phyloP scores from a whole-genome alignment of 92 coral and sea anemone genomes.

The Blastomussa wellsi region DNA sequence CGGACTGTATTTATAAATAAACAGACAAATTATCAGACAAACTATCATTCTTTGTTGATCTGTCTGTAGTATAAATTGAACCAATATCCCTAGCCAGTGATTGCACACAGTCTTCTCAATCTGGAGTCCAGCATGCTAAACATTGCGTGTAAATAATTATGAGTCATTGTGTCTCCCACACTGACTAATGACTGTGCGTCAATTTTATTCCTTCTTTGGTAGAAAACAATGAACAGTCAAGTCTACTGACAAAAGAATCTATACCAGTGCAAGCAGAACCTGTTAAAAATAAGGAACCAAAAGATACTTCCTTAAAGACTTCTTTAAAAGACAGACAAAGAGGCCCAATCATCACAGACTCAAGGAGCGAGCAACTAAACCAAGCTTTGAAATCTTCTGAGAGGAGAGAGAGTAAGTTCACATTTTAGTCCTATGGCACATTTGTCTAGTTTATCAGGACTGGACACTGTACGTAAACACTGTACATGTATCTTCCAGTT shows the following conservation, averaged over 20 bases:
- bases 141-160: too few relatives aligned
- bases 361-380: conserved; percentile 36
- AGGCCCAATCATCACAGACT: conserved; percentile 54
- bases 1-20: too few relatives aligned
- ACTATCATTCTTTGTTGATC: too few relatives aligned
- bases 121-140: background rate
- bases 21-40: too few relatives aligned
- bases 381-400: conserved; percentile 28
- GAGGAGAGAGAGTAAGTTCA: conserved; percentile 50
- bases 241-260: conserved; percentile 11
- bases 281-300: conserved; percentile 13
- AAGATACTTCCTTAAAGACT: conserved; percentile 9
- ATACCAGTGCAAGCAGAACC: conserved; percentile 23
- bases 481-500: too few relatives aligned
- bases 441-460: too few relatives aligned
- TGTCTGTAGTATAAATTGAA: too few relatives aligned
- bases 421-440: too few relatives aligned
- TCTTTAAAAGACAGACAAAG: conserved; percentile 49
- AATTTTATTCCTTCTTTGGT: background rate
- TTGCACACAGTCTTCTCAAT: background rate
- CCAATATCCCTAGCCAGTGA: background rate
- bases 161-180: too few relatives aligned
- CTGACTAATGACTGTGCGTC: too few relatives aligned
- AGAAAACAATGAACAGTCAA: conserved; percentile 27
- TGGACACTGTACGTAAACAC: too few relatives aligned